Evolutionary conservation across 35 echinoderm and acorn worm genomes (phyloP).

Genomic region (Apostichopus californicus): DNA sequence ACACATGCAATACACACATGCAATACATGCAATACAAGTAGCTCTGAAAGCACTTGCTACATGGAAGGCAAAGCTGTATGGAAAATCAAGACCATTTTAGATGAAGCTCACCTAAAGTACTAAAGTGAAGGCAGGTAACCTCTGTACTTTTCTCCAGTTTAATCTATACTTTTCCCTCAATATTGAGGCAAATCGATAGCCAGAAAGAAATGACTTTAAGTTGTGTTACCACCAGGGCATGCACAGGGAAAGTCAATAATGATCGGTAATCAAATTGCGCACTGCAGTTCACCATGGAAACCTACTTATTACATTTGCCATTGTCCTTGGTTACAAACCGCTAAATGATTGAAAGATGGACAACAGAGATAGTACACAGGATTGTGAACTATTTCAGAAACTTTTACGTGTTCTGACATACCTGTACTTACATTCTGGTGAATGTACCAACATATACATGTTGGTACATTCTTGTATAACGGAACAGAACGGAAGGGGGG

Average conservation of each 20-base stretch:
- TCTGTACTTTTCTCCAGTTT: background rate
- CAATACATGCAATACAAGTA: too few relatives aligned
- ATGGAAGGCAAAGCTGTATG: too few relatives aligned
- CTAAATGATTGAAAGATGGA: background rate
- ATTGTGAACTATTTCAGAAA: too few relatives aligned
- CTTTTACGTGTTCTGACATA: too few relatives aligned
- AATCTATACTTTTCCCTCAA: constrained; percentile 10
- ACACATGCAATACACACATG: too few relatives aligned
- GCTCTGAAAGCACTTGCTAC: too few relatives aligned
- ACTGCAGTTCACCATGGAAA: constrained; percentile 4
- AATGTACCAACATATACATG: too few relatives aligned
- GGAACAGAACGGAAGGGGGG: too few relatives aligned
- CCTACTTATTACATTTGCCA: constrained; percentile 2
- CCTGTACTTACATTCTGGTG: too few relatives aligned
- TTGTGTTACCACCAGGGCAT: background rate
- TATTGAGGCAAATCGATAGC: background rate
- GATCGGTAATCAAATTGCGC: constrained; percentile 9
- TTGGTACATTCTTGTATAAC: too few relatives aligned
- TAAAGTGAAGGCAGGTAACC: background rate
- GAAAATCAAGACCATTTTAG: too few relatives aligned
- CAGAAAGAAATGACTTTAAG: background rate
- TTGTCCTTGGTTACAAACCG: background rate
- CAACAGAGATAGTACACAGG: too few relatives aligned
- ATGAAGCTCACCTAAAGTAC: background rate
- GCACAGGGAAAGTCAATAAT: background rate